Base-by-base conservation (phyloP, 2,797 vertebrate genomes). In the Menidia menidia region DNA sequence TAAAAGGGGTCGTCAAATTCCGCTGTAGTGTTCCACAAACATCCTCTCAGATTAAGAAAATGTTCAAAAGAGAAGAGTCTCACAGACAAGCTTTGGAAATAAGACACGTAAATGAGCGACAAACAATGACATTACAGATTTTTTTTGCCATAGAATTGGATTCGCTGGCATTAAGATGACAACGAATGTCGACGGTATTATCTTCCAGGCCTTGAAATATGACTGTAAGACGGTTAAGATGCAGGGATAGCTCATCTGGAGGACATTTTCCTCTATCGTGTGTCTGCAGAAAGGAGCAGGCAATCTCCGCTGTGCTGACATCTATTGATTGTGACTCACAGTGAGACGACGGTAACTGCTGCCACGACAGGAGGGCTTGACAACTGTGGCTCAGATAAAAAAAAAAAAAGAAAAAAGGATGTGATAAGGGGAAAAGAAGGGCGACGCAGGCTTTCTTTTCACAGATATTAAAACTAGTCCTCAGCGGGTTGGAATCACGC, bases 271-370 rank as follows among this genome's bases (percentile, higher is more conserved):
- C 16, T 78, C 71, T 69, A 81, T 67, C 67, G 4, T 45, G 64
- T 73, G 68, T 88, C 73, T 73, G 59, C 73, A 65, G 63, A 69
- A 79, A 77, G 64, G 70, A 87, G 80, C 77, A 77, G 71, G 71
- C 39, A 33, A 82, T 85, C 80, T 83, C 84, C 72, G 15, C 82
- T 80, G 85, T 70, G 84, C 81, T 81, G 81, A 86, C 61, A 73
- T 75, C 60, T 86, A 89, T 82, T 84, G 89, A 91, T 89, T 80
- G 77, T 60, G 85, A 81, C 81, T 90, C 84, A 71, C 82, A 81
- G 89, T 71, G 85, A 86, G 86, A 87, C 87, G 76, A 83, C 66
- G 54, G 83, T 60, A 78, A 80, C 87, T 71, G 84, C 83, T 77
- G 88, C 88, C 85, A 85, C 81, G 69, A 81, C 84, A 77, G 47